Evolutionary conservation across 1,140 invertebrate genomes (phyloP).

Genomic region (Calephelis virginiensis): DNA sequence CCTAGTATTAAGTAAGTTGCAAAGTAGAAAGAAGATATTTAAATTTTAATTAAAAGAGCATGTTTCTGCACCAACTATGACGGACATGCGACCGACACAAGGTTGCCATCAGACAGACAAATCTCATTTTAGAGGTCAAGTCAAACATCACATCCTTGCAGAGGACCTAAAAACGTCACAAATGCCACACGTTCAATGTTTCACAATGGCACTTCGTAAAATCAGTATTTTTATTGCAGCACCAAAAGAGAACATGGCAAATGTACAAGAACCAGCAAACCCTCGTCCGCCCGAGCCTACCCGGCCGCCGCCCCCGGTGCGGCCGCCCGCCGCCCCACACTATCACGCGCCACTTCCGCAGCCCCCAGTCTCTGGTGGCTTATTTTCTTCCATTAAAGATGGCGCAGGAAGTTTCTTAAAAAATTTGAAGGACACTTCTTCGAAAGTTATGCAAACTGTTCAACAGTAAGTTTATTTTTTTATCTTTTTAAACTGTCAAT

Average conservation of each 20-base stretch:
- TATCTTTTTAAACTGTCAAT: neutral
- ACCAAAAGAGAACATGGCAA: conserved; percentile 41
- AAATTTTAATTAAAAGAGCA: too few relatives aligned
- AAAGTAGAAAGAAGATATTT: too few relatives aligned
- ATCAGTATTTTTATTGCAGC: conserved; percentile 37
- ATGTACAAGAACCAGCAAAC: conserved; percentile 46
- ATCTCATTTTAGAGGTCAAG: too few relatives aligned
- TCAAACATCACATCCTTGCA: too few relatives aligned
- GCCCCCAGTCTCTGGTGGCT: conserved; percentile 74
- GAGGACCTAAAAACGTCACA: too few relatives aligned
- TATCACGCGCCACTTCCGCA: conserved; percentile 65
- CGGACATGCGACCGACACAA: too few relatives aligned
- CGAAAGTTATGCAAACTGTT: conserved; percentile 97
- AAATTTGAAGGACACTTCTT: conserved; percentile 97
- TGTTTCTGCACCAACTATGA: too few relatives aligned
- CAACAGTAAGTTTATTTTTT: conserved; percentile 87
- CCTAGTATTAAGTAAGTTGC: too few relatives aligned
- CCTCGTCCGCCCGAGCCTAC: conserved; percentile 51
- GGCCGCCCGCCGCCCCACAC: conserved; percentile 52
- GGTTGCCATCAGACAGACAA: too few relatives aligned
- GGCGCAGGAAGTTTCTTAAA: conserved; percentile 93
- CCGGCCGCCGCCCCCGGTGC: conserved; percentile 51
- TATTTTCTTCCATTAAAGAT: conserved; percentile 90
- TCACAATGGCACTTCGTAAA: neutral
- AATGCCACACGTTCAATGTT: too few relatives aligned